A percentile compares a stretch with the other conserved stretches of the same genome.
Evolutionary conservation across 2,888 invertebrate genomes (phyloP).

Genomic region (Drosophila tanythrix): DNA sequence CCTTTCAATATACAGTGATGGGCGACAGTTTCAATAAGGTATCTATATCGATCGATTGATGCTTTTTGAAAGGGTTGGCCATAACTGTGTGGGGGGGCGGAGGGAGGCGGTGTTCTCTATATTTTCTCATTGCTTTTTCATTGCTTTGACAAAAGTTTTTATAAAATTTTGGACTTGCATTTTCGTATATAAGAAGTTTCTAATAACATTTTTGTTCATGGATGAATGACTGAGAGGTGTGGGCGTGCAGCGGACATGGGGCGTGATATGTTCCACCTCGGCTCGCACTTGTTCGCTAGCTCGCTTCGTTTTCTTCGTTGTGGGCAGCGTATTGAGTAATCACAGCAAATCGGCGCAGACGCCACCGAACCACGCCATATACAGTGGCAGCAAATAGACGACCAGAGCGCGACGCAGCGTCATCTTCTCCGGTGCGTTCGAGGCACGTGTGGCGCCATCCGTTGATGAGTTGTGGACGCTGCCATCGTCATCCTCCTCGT

Average conservation of each 20-base stretch:
- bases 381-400: constrained; percentile 92
- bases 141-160: constrained; percentile 78
- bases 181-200: constrained; percentile 61
- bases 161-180: constrained; percentile 80
- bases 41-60: not conserved
- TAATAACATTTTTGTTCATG: constrained; percentile 78
- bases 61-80: constrained; percentile 13
- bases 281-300: constrained; percentile 59
- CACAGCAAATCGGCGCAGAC: constrained; percentile 93
- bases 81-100: not conserved
- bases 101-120: not conserved
- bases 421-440: constrained; percentile 72
- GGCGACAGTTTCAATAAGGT: constrained; percentile 15
- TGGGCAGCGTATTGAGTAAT: constrained; percentile 84
- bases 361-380: constrained; percentile 93
- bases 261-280: constrained; percentile 30
- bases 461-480: constrained; percentile 44
- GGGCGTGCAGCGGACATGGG: constrained; percentile 56
- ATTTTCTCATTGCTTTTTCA: constrained; percentile 55
- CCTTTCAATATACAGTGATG: constrained; percentile 26
- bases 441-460: constrained; percentile 56
- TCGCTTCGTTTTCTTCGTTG: constrained; percentile 45
- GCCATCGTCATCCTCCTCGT: constrained; percentile 43
- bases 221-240: constrained; percentile 78
- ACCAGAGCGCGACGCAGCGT: constrained; percentile 85